phyloP scores from a whole-genome alignment of 2,113 vertebrate species.

The Hippocampus barbouri region DNA sequence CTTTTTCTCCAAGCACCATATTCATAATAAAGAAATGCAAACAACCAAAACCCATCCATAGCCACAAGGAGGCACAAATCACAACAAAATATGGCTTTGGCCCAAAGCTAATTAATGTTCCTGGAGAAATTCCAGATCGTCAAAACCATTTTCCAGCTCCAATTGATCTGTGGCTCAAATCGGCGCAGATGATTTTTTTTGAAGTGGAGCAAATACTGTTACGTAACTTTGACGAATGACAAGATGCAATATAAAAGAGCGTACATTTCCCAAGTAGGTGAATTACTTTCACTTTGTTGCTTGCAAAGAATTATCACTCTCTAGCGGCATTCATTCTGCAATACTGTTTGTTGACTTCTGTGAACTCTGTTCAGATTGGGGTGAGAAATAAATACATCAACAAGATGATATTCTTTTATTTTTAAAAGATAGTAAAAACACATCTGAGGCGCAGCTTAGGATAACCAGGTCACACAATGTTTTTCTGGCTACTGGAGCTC shows the following conservation, averaged over 20 bases:
- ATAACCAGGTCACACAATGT: constrained; percentile 54
- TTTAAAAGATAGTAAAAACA: constrained; percentile 18
- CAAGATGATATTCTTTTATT: constrained; percentile 11
- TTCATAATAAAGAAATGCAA: constrained; percentile 33
- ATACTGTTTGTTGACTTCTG: background rate
- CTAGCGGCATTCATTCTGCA: background rate
- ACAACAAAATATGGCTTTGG: constrained; percentile 9
- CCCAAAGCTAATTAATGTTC: constrained; percentile 13
- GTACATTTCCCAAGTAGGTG: background rate
- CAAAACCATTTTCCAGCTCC: constrained; percentile 20
- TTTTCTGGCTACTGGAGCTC: constrained; percentile 64
- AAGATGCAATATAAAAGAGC: background rate
- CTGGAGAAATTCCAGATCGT: constrained; percentile 22
- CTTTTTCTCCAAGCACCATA: constrained; percentile 9
- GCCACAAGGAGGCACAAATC: constrained; percentile 2
- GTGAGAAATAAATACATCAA: background rate
- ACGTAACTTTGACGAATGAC: background rate
- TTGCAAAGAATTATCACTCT: background rate
- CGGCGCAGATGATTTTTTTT: background rate
- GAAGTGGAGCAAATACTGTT: background rate
- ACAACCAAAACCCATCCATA: constrained; percentile 26
- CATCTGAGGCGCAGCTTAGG: constrained; percentile 34
- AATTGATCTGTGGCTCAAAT: constrained; percentile 16
- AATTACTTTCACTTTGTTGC: background rate
- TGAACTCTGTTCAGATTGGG: too few relatives aligned